Conservation (phyloP, 1,140 invertebrate species). For the Whitmania pigra region DNA sequence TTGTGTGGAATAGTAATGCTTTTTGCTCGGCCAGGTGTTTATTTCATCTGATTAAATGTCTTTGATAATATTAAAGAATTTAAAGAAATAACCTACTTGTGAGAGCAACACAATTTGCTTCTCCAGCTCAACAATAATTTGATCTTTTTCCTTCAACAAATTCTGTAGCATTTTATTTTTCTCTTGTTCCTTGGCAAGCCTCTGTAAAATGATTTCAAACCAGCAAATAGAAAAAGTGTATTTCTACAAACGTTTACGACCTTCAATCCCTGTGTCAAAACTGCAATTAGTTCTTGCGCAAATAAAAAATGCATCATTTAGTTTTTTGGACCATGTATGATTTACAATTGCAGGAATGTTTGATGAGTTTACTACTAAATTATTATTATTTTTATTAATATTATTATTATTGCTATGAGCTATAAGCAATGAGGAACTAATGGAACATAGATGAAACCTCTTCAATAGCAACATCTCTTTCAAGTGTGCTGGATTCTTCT, state of each 20-base stretch:
- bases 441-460: neutral
- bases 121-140: constrained; percentile 48
- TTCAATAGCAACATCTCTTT: neutral
- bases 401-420: no score
- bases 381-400: no score
- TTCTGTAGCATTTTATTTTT: constrained; percentile 48
- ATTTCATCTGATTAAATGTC: constrained; percentile 22
- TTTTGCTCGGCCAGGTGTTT: no score
- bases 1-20: no score
- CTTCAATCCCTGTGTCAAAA: no score
- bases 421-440: no score
- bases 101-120: constrained; percentile 29
- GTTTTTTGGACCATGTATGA: no score
- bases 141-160: constrained; percentile 49
- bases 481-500: neutral
- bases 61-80: neutral
- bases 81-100: neutral
- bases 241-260: neutral
- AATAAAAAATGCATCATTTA: no score
- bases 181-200: constrained; percentile 46
- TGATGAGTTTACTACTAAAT: no score
- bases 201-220: constrained; percentile 29
- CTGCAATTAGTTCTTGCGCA: no score
- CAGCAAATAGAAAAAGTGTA: constrained; percentile 22
- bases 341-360: no score